phyloP scores from a whole-genome alignment of 2,113 vertebrate species.

The Orthonyx spaldingii region DNA sequence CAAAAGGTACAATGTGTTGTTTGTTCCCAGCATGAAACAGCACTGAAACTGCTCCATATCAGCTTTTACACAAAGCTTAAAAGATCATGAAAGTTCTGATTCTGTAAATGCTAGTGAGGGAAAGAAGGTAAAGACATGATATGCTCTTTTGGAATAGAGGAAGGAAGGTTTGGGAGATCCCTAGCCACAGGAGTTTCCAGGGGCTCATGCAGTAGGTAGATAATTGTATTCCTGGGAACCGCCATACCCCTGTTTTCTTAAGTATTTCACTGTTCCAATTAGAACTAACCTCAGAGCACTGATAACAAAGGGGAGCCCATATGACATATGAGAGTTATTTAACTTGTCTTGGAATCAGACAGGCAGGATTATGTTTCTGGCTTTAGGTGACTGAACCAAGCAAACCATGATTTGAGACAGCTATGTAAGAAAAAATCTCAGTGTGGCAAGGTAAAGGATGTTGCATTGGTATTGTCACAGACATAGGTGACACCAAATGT shows the following conservation, averaged over 20 bases:
- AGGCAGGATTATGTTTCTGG: not conserved
- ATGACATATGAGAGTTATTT: slow-evolving; percentile 14
- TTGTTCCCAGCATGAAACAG: not conserved
- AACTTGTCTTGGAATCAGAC: slow-evolving; percentile 9
- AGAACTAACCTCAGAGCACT: slow-evolving; percentile 16
- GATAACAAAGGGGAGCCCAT: slow-evolving; percentile 9
- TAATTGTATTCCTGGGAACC: slow-evolving; percentile 38
- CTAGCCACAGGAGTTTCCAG: not conserved
- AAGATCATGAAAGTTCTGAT: not conserved
- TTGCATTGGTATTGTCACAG: not conserved
- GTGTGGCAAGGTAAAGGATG: not conserved
- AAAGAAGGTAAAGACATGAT: not conserved
- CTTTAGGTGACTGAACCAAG: not conserved
- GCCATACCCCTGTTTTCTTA: slow-evolving; percentile 31
- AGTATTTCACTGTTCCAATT: slow-evolving; percentile 45
- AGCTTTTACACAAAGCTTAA: not conserved
- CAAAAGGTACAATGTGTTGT: not conserved
- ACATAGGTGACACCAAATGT: not conserved
- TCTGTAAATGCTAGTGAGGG: not conserved
- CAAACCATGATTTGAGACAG: not conserved
- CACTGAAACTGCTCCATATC: not conserved
- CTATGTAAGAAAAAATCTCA: not conserved
- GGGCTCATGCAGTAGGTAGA: not conserved
- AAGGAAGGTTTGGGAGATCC: not conserved
- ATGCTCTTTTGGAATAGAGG: not conserved